Conservation (phyloP, 2,797 vertebrate species). For the Petrocephalus sullivani region DNA sequence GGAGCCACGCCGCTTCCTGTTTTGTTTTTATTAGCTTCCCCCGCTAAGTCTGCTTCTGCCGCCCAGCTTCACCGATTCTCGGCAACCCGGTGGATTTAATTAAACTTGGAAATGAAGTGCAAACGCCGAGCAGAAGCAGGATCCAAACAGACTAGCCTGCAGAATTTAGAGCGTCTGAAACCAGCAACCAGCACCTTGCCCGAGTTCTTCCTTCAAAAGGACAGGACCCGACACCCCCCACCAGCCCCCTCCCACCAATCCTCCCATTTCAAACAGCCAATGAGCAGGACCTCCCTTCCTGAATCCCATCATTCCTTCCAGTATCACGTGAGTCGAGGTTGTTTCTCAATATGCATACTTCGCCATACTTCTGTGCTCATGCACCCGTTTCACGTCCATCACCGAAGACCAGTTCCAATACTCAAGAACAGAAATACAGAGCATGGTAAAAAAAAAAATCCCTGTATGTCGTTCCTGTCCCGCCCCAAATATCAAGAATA, state of each 20-base stretch:
- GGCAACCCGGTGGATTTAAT: conserved; percentile 2
- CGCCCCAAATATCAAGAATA: too few relatives aligned
- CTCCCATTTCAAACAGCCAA: not conserved
- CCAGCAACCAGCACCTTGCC: not conserved
- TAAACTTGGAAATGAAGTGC: conserved; percentile 11
- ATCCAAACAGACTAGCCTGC: not conserved
- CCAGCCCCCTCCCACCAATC: not conserved
- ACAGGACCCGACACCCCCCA: too few relatives aligned
- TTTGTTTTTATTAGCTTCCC: conserved; percentile 1
- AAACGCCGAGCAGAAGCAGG: not conserved
- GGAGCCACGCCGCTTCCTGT: not conserved
- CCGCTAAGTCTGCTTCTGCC: not conserved
- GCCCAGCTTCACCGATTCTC: not conserved
- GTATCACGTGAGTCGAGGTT: too few relatives aligned
- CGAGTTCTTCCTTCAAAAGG: not conserved
- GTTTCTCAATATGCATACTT: too few relatives aligned
- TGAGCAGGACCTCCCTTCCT: not conserved
- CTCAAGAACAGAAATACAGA: too few relatives aligned
- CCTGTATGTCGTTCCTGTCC: too few relatives aligned
- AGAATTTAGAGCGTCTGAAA: not conserved
- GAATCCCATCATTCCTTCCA: conserved; percentile 8
- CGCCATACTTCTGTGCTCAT: too few relatives aligned
- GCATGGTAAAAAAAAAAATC: too few relatives aligned
- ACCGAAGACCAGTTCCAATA: too few relatives aligned
- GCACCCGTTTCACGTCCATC: too few relatives aligned